A percentile compares a stretch with the other conserved stretches of the same genome.
phyloP scores from a whole-genome alignment of 2,113 vertebrate species.

The Nanorana parkeri region DNA sequence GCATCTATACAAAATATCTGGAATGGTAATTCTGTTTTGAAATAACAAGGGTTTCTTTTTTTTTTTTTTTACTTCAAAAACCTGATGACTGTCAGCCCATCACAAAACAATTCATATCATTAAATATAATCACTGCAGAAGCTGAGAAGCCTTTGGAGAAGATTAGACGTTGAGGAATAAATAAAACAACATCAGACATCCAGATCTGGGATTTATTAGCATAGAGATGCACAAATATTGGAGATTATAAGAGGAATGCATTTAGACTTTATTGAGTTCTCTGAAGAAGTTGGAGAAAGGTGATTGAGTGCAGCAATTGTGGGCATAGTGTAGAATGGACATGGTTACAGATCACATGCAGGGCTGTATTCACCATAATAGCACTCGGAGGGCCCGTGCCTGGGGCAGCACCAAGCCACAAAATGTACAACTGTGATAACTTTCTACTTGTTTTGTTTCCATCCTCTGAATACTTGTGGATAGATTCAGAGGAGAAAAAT shows the following conservation, averaged over 20 bases:
- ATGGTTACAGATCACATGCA: no score
- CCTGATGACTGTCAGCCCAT: constrained; percentile 10
- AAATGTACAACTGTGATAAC: no score
- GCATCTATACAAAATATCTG: background rate
- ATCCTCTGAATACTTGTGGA: no score
- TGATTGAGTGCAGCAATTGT: no score
- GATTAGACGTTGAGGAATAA: constrained; percentile 28
- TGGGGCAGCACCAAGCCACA: no score
- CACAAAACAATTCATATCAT: constrained; percentile 21
- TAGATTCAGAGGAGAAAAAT: no score
- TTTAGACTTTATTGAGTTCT: background rate
- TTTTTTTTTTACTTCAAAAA: background rate
- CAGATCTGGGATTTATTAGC: constrained; percentile 25
- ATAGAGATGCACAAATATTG: constrained; percentile 37
- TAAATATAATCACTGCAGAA: constrained; percentile 28
- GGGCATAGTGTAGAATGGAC: no score
- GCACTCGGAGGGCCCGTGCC: no score
- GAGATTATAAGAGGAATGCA: constrained; percentile 46
- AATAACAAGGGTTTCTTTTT: background rate
- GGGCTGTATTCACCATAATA: no score
- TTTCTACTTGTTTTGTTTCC: no score
- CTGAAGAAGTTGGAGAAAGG: background rate
- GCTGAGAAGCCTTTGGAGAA: constrained; percentile 27
- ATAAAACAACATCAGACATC: constrained; percentile 35
- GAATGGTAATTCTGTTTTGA: background rate